Base-by-base conservation (phyloP, 1,140 invertebrate species). In the Whitmania pigra region DNA sequence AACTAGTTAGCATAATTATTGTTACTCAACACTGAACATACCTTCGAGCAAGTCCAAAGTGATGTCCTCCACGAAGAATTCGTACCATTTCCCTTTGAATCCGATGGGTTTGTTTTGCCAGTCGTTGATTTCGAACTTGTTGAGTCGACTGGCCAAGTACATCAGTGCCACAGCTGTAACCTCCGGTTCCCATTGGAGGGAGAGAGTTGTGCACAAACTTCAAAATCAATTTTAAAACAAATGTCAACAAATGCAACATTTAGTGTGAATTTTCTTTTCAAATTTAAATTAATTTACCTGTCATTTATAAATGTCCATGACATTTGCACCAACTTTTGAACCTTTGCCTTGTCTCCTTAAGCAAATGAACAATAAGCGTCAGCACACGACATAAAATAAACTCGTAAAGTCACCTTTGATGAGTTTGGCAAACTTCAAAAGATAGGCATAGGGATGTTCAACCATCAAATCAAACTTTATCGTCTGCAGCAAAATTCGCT, bases 291-390 rank as follows among this genome's bases (percentile, higher is more conserved):
- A 43, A 73, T 71, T 77, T 81, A 91, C 90, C 90, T 94, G 80
- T 99, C 97, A 84, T 99, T 99, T 0, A 98, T 93, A 84, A 99
- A 99, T 29, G 94, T 98, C 96, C 96, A 99, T 2, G 95, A 94
- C 92, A 96, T 97, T 84, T 98, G 94, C 9, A 99, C 92, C 89
- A 98, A 92, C 83, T 94, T 94, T 78, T 95, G 89, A 69, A 96
- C 82, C 82, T 96, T 93, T 29, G 86, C 86, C 81, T 95, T 93
- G 77, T 96, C 93, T 69, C 92, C 88, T 87, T 76, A 53, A 77
- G 73, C 18, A 71, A 7, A 71, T 7, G 9, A 71, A 25, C 5
- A 53, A 4, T 11, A 71, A 22, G 1, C 11, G 36, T 18, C 3
- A 68, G 15, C 22, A 36, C 25, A 11, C n/a, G 67, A 7, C 13